Conservation (phyloP, 2,113 vertebrate genomes). For the Trogon surrucura region DNA sequence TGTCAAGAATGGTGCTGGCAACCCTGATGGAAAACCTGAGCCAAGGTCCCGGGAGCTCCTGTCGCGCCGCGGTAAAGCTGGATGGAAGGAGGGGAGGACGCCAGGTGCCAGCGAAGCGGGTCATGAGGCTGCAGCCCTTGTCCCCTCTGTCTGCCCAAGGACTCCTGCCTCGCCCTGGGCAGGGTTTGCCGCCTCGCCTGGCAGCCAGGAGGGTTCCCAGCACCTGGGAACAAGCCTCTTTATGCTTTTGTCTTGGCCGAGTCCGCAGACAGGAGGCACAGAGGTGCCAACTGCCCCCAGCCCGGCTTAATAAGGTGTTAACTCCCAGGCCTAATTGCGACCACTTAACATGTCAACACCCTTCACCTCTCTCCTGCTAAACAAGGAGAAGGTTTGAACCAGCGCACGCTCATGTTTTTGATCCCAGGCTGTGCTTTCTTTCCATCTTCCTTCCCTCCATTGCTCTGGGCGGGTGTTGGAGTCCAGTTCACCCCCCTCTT, state of each 20-base stretch:
- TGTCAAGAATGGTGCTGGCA: neutral
- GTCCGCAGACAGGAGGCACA: neutral
- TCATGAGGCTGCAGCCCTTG: neutral
- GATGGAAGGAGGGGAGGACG: neutral
- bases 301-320: conserved; percentile 25
- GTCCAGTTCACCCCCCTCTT: neutral
- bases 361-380: conserved; percentile 17
- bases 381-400: neutral
- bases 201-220: neutral
- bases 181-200: neutral
- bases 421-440: neutral
- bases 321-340: conserved; percentile 31
- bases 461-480: fast-evolving
- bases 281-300: conserved; percentile 42
- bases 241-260: fast-evolving
- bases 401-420: fast-evolving
- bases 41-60: neutral
- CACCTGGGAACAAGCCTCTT: neutral
- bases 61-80: fast-evolving
- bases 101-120: fast-evolving
- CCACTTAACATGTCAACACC: conserved; percentile 52
- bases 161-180: fast-evolving
- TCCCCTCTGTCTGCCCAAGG: neutral
- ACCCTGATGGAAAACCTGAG: fast-evolving
- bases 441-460: neutral